Evolutionary conservation across 1,140 invertebrate genomes (phyloP), one percentile per base, ranked within the genome.

Genomic region (Rhopalosiphum maidis): DNA sequence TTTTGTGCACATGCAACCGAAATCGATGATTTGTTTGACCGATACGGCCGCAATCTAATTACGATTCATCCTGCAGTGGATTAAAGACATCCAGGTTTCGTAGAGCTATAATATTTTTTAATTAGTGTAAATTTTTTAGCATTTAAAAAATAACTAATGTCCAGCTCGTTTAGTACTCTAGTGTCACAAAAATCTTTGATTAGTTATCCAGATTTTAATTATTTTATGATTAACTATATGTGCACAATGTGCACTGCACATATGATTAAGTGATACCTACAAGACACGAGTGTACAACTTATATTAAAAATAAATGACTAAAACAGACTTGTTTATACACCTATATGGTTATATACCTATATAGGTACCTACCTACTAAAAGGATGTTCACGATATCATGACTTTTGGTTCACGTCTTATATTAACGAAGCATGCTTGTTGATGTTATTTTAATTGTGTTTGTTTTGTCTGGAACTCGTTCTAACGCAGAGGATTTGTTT

Each of bases 391-490:
- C n/a, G 60, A 77, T 77, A 77, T n/a, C 30, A 77, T n/a, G 60
- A 5, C 60, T 18, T 77, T 77, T 15, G 30, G 15, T 77, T 77
- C 60, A n/a, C 15, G 30, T 77, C 60, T 77, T n/a, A n/a, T 18
- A 77, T 18, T 77, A 77, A 77, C 60, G 60, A n/a, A 77, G 60
- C 30, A 77, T n/a, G 30, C 60, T 15, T 77, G 60, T 77, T 77
- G 60, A 77, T 77, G 60, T 77, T 77, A 77, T 77, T 77, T 77
- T 77, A 77, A 77, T 77, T 77, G 60, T 77, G 60, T n/a, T n/a
- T 77, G 15, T 68, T 68, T 68, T 30, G 60, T 30, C n/a, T 77
- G n/a, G 15, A 77, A 35, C 60, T 77, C 60, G 60, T 68, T 68
- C 60, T n/a, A 30, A 68, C 30, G 4, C 60, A 30, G 3, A 68